These are phyloP conservation scores for Clarias laeviceps DNA, from an alignment of 2,797 vertebrate genomes.

Conservation along the genomic window DNA sequence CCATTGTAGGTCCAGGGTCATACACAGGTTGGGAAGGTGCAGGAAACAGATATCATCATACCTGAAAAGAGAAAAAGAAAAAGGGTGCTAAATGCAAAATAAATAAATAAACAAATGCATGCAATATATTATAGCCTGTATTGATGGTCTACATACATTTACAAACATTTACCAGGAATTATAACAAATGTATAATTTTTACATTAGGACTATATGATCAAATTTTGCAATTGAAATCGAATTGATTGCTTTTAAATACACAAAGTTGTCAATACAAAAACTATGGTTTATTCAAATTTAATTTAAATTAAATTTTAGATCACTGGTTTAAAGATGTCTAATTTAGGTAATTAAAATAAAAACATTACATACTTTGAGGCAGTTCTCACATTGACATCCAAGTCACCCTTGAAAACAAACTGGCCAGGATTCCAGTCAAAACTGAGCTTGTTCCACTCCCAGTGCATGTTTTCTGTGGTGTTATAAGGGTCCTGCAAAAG, in stretches of 20 bases:
- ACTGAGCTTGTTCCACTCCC: conserved; percentile 94
- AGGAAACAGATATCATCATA: conserved; percentile 98
- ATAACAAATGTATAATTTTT: background rate
- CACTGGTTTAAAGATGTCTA: background rate
- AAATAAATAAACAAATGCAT: too few relatives aligned
- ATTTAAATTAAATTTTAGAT: background rate
- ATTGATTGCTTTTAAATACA: background rate
- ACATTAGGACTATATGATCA: background rate
- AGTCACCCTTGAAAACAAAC: conserved; percentile 91
- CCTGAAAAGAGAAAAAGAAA: conserved; percentile 65
- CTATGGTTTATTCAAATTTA: background rate
- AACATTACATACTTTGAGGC: conserved; percentile 88
- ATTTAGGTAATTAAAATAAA: background rate
- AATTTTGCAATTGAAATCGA: background rate
- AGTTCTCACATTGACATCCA: conserved; percentile 95
- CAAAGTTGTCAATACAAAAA: background rate
- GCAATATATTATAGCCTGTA: background rate
- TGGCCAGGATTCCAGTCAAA: conserved; percentile 94
- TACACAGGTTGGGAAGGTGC: conserved; percentile 91
- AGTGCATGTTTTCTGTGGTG: conserved; percentile 97
- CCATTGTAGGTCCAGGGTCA: conserved; percentile 96
- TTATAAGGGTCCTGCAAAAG: conserved; percentile 91
- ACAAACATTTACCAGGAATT: background rate
- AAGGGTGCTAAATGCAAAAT: too few relatives aligned
- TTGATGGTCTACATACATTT: background rate